Base-by-base conservation (phyloP, 2,888 invertebrate species). In the Mallateleia sp. region DNA sequence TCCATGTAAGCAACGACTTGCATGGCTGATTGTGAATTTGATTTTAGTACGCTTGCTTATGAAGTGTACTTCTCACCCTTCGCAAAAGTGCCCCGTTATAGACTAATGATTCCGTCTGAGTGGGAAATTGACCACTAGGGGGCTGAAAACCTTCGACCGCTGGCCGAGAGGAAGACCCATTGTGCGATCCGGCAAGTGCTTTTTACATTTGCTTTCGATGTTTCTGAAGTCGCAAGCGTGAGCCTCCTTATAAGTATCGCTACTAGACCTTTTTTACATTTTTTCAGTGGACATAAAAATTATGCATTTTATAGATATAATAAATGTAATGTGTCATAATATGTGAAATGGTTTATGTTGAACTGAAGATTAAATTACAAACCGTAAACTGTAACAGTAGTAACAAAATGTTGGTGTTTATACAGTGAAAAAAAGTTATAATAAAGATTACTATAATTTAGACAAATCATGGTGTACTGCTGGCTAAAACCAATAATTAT, bases 31-130 rank as follows among this genome's bases (percentile, higher is more conserved):
- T 88, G 90, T 89, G 83, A 90, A 89, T 92, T 91, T 91, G 91
- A 88, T 91, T 92, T 91, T 82, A 91, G 85, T 86, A 77, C 69
- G 78, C 87, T 89, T 60, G 75, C 81, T 89, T 92, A 91, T 92
- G 90, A 89, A 92, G 91, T 92, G 91, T 90, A 91, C 91, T 92
- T 90, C 89, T 88, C 83, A 85, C 85, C 88, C 88, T 85, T 69
- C 77, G 85, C 79, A 32, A 83, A 79, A 85, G 88, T 87, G 66
- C 84, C 66, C 78, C 84, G 80, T 84, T 89, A 92, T 92, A 92
- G 93, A 91, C 93, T 94, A 94, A 94, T 94, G 93, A 94, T 93
- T 93, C 92, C 89, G 94, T 94, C 94, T 94, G 94, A 95, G 94
- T 93, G 94, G 94, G 91, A 94, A 94, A 94, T 94, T 94, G 94